phyloP scores from a whole-genome alignment of 2,797 vertebrate genomes.

The Tachyglossus aculeatus region DNA sequence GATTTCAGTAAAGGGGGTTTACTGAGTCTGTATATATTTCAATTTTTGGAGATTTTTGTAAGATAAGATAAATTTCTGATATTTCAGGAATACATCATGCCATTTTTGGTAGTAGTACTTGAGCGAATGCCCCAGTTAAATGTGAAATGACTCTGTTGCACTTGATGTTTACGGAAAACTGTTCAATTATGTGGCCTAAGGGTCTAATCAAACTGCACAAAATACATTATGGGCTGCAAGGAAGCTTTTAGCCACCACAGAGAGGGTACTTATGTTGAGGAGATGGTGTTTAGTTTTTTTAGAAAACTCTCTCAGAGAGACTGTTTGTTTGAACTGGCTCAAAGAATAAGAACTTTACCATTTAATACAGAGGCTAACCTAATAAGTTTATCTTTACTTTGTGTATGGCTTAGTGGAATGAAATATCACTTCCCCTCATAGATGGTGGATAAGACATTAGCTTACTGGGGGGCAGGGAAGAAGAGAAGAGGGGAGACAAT shows the following conservation, averaged over 20 bases:
- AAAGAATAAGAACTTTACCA: not conserved
- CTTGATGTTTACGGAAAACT: constrained; percentile 14
- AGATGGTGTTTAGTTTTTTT: constrained; percentile 1
- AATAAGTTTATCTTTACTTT: constrained; percentile 23
- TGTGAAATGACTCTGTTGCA: constrained; percentile 13
- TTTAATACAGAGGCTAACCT: constrained; percentile 6
- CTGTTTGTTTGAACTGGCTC: not conserved
- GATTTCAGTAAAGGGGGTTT: too few relatives aligned
- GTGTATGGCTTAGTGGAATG: not conserved
- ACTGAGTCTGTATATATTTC: too few relatives aligned
- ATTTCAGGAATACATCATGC: constrained; percentile 19
- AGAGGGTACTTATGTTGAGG: constrained; percentile 28
- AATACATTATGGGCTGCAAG: constrained; percentile 20
- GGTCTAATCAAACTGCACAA: constrained; percentile 25
- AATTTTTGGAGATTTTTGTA: too few relatives aligned
- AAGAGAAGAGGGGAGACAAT: not conserved
- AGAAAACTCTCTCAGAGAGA: not conserved
- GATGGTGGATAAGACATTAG: not conserved
- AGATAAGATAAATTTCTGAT: constrained; percentile 11
- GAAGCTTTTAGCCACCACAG: constrained; percentile 15
- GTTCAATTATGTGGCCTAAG: constrained; percentile 30
- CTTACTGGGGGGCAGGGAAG: accelerated
- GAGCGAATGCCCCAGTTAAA: constrained; percentile 12
- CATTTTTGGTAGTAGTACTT: not conserved
- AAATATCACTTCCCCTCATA: not conserved